Conservation (phyloP, 2,113 vertebrate species). For the Epinephelus moara region DNA sequence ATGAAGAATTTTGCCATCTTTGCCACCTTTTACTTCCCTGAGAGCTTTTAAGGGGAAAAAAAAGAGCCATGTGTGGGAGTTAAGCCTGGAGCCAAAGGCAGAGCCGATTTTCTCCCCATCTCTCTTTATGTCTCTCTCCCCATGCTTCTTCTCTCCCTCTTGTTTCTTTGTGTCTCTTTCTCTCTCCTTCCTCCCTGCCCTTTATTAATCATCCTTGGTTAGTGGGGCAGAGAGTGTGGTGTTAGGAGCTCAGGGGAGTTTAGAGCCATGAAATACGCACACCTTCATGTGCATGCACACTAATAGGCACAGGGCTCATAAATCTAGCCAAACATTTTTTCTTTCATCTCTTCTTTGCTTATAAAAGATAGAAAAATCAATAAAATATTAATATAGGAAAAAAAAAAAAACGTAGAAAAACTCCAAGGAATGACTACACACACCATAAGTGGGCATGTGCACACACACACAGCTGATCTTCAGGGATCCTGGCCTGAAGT, state of each 20-base stretch:
- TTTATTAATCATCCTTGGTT: constrained; percentile 83
- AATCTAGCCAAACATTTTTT: constrained; percentile 18
- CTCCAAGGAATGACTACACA: not conserved
- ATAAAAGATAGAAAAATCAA: constrained; percentile 19
- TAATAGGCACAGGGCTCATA: constrained; percentile 21
- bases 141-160: not conserved
- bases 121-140: constrained; percentile 26
- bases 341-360: constrained; percentile 34
- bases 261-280: constrained; percentile 35
- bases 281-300: constrained; percentile 19
- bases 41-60: constrained; percentile 61
- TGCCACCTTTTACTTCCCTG: constrained; percentile 56
- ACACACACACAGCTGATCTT: constrained; percentile 45
- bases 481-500: constrained; percentile 52
- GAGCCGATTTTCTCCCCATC: constrained; percentile 44
- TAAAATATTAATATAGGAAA: constrained; percentile 7
- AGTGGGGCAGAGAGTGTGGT: constrained; percentile 76
- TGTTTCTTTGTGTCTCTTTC: constrained; percentile 20
- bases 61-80: constrained; percentile 63
- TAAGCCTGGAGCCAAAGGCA: constrained; percentile 64
- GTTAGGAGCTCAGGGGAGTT: constrained; percentile 70
- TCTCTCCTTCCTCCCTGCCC: constrained; percentile 59
- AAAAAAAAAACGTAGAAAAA: not conserved
- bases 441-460: constrained; percentile 9
- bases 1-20: constrained; percentile 41